Base-by-base conservation (phyloP, 2,888 invertebrate genomes). In the Phaonia tiefii region DNA sequence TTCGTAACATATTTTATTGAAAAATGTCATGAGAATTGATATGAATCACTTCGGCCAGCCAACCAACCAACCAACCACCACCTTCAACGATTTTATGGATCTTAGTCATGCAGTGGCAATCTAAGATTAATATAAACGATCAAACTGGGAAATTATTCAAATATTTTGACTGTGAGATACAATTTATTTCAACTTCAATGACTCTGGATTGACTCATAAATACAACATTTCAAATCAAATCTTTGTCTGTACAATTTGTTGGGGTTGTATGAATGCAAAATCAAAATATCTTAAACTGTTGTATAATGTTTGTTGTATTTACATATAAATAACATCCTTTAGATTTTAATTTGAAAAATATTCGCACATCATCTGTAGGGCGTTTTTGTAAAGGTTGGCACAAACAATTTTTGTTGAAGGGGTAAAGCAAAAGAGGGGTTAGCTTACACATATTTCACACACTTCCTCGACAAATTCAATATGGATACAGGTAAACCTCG, bases 21-120 rank as follows among this genome's bases (percentile, higher is more conserved):
- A 81, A 81, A 81, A 81, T 78, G 78, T 69, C 80, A 81, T 72
- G 75, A 63, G 72, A 74, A 65, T 46, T 56, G 71, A 20, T 7
- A 63, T 42, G 63, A 63, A 63, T 63, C 63, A 63, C 26, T 10
- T 20, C 51, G 2, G 25, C 22, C 13, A 54, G 13, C n/a, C 54
- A 13, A 22, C 10, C 13, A 25, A 10, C 22, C 20, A 22, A 11
- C 54, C 22, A 54, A 25, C 13, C 25, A 2, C 25, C 39, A 60
- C 60, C 15, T 42, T 13, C 39, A n/a, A 11, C 5, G 37, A 58
- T 1, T 5, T 20, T 39, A 60, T 20, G 17, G 60, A 58, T 8
- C n/a, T 20, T 39, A 60, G 39, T 60, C 20, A 39, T 60, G 31
- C 60, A 17, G 11, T 51, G 20, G 51, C 10, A 20, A 51, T 31